These are phyloP conservation scores for Muntiacus reevesi DNA, from an alignment of 2,113 vertebrate genomes.

Conservation along the genomic window DNA sequence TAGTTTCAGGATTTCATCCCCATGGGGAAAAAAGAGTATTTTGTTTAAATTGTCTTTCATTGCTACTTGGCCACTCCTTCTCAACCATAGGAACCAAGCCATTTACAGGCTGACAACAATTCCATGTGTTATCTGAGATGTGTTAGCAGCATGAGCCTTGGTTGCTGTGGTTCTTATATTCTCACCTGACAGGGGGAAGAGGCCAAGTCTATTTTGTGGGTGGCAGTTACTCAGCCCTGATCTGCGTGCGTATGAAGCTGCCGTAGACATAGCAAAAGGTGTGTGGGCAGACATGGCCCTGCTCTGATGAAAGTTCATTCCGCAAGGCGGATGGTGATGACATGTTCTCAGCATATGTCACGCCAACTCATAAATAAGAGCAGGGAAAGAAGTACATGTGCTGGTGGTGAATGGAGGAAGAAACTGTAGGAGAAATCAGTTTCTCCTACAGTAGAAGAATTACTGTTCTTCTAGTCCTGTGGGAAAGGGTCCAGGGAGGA, in stretches of 20 bases:
- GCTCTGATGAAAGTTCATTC: neutral
- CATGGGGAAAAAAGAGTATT: neutral
- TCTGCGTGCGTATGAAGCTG: neutral
- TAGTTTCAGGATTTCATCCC: neutral
- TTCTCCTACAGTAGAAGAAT: too few species aligned
- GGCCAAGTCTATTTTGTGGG: neutral
- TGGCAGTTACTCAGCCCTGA: neutral
- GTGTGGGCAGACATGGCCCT: neutral
- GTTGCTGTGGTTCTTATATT: neutral
- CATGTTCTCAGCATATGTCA: neutral
- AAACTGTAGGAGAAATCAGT: neutral
- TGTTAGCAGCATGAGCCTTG: neutral
- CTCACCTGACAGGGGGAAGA: neutral
- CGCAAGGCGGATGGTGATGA: neutral
- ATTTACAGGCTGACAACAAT: slow-evolving; percentile 7
- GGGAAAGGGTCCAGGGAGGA: neutral
- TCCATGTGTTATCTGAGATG: neutral
- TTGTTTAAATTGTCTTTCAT: slow-evolving; percentile 3
- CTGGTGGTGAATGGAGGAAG: neutral
- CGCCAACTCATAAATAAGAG: neutral
- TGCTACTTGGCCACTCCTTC: neutral
- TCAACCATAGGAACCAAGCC: neutral
- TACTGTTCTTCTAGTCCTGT: neutral
- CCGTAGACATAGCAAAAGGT: neutral
- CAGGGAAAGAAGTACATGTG: neutral